These are phyloP conservation scores for Gallinago solitaria DNA, from an alignment of 2,797 vertebrate species.

Conservation along the genomic window DNA sequence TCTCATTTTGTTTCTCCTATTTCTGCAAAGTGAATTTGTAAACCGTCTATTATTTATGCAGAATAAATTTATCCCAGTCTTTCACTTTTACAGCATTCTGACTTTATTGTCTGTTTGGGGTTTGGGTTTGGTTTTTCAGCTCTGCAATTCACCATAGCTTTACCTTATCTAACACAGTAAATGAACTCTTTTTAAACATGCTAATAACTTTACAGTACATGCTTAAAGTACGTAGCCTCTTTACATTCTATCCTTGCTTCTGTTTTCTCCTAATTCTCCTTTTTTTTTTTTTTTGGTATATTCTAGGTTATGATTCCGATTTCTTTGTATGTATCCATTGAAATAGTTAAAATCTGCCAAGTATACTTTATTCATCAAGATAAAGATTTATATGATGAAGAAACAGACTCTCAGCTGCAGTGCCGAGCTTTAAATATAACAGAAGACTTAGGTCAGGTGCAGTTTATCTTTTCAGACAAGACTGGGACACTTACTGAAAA, in stretches of 20 bases:
- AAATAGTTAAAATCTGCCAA: conserved; percentile 97
- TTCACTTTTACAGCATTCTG: conserved; percentile 13
- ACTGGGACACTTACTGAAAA: conserved; percentile 98
- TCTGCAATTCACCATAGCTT: conserved; percentile 30
- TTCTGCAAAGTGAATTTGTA: background rate
- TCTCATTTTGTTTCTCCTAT: background rate
- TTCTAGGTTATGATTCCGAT: conserved; percentile 94
- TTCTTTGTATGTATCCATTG: conserved; percentile 98
- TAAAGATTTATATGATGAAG: conserved; percentile 91
- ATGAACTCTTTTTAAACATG: conserved; percentile 40
- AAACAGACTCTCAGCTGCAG: conserved; percentile 92
- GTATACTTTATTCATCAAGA: conserved; percentile 98
- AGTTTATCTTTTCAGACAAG: conserved; percentile 98
- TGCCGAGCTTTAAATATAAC: conserved; percentile 97
- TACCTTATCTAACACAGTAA: conserved; percentile 33
- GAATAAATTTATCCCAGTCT: background rate
- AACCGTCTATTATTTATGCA: background rate
- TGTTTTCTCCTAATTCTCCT: background rate
- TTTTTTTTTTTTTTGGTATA: background rate
- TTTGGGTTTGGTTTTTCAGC: background rate
- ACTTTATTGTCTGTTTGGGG: background rate
- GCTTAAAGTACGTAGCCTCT: background rate
- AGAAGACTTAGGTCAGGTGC: conserved; percentile 96
- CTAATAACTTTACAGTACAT: conserved; percentile 22
- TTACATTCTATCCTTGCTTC: background rate